Evolutionary conservation across 2,888 invertebrate species (phyloP), one percentile per base, ranked within the genome.

Genomic region (Anthoptus insignis): DNA sequence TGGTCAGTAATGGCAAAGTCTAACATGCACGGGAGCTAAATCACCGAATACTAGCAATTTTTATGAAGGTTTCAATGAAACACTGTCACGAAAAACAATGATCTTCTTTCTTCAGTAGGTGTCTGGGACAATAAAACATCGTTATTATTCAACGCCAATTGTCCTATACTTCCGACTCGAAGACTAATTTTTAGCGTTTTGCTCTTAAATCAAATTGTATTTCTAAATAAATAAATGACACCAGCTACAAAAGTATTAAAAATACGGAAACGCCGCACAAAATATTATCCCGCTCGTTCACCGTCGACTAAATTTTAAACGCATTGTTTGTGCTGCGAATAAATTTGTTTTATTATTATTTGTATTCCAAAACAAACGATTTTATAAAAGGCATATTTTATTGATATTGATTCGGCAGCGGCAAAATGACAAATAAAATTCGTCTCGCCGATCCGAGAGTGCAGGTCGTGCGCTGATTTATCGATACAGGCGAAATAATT

Each of bases 321-420:
- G 4, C n/a, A 27, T 39, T 54, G 34, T 61, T 47, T 24, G 27
- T 24, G 29, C 16, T 3, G 27, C 56, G 37, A 19, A 56, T 63
- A 56, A 63, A 63, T 37, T 56, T 56, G 21, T 54, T 63, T 56
- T 63, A 56, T 39, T 29, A 45, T 63, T 57, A 39, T 63, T 50
- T 57, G 49, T 57, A 56, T 50, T 56, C 29, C 21, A 29, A 27
- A 32, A 21, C 63, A 39, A 63, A 63, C 56, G 50, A 50, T 57
- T 63, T 63, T 63, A 57, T 57, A 63, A 63, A 49, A 39, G 63
- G 37, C 56, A 63, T 63, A 63, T 63, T 63, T 63, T 56, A 63
- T 49, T 56, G 49, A 56, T 63, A 63, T 61, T 61, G 61, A 61
- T 63, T 63, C 49, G 63, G 37, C 56, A 49, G 49, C 63, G 63